These are phyloP conservation scores for Willisornis vidua DNA, from an alignment of 2,113 vertebrate genomes.

Conservation along the genomic window DNA sequence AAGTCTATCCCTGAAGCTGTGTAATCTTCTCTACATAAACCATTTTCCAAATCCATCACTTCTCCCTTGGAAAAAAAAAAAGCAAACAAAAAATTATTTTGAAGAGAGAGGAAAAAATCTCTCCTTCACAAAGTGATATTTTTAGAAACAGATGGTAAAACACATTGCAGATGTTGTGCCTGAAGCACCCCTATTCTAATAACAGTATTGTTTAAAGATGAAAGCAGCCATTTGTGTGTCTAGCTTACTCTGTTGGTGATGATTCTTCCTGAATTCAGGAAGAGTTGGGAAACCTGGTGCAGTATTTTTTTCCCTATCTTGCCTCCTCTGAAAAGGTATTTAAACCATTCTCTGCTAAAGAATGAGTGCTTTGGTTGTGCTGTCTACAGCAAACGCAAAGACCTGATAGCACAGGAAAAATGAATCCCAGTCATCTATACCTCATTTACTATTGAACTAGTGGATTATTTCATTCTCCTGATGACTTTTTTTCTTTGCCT, in stretches of 20 bases:
- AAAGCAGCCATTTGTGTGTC: slow-evolving; percentile 30
- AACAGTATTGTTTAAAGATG: slow-evolving; percentile 55
- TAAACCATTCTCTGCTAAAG: background rate
- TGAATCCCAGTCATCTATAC: background rate
- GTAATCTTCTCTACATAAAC: slow-evolving; percentile 57
- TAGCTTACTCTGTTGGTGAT: background rate
- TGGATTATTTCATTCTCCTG: background rate
- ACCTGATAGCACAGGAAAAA: background rate
- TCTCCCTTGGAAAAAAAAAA: slow-evolving; percentile 21
- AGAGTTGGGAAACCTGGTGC: background rate
- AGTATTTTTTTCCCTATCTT: background rate
- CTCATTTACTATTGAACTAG: background rate
- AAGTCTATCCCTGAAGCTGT: slow-evolving; percentile 42
- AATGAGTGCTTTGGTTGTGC: background rate
- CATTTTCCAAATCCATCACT: slow-evolving; percentile 55
- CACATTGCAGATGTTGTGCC: slow-evolving; percentile 65
- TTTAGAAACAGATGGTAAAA: slow-evolving; percentile 75
- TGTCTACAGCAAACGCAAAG: background rate
- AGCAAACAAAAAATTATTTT: slow-evolving; percentile 48
- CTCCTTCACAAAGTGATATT: slow-evolving; percentile 20
- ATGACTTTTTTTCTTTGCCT: background rate
- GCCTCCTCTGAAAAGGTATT: background rate
- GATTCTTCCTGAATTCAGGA: background rate
- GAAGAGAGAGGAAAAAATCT: background rate
- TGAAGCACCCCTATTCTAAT: slow-evolving; percentile 57